Base-by-base conservation (phyloP, 1,140 invertebrate genomes). In the Mylabris phalerata region DNA sequence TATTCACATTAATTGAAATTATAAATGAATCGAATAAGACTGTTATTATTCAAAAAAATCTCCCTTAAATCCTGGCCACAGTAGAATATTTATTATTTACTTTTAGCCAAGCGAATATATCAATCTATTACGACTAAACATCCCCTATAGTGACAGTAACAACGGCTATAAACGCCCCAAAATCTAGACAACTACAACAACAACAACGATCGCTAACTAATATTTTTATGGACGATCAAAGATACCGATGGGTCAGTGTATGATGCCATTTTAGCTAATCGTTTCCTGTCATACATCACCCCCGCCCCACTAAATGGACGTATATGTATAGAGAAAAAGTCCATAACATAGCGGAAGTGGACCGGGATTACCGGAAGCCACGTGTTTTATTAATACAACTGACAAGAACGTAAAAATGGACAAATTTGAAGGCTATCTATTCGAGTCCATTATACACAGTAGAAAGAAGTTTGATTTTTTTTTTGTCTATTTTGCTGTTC, bases 221-320 rank as follows among this genome's bases (percentile, higher is more conserved):
- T 71, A 72, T 73, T 73, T 73, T 73, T 73, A 73, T 71, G 68
- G 69, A 61, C 66, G 69, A 73, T 73, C 72, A 66, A 63, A 70
- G 70, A 73, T 73, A 72, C 67, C 69, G 66, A 70, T 67, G 69
- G 66, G 67, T 68, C 61, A 58, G 44, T 46, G 50, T 65, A 60
- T 63, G 63, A 47, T 54, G 56, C 62, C 61, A 64, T 69, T 69
- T 55, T 50, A 50, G 50, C 68, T 73, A 73, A 73, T 72, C 66
- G 70, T 61, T 73, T 73, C 72, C 72, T 67, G 69, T 32, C 59
- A 64, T 68, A 60, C 52, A 47, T 46, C 52, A 55, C 4, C 7
- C 32, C 32, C 32, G 7, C 32, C 4, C 7, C 32, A 7, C 4
- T 4, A 32, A 7, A 32, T 4, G 7, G 7, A 32, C 4, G 32